Conservation (phyloP, 2,888 invertebrate species). For the Oscheius sp. region DNA sequence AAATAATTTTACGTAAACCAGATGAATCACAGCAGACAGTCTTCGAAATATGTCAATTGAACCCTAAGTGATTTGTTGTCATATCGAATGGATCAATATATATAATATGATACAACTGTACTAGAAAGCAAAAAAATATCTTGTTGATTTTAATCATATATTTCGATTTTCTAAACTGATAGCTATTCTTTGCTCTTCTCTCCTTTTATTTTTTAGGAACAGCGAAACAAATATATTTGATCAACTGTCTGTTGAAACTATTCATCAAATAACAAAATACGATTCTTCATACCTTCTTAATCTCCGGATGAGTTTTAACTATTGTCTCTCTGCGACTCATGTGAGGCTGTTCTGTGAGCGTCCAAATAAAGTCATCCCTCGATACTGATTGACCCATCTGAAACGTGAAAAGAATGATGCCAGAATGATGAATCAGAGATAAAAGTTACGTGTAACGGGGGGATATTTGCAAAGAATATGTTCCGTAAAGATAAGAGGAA, state of each 20-base stretch:
- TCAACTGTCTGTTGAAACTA: not conserved
- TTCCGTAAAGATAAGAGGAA: not conserved
- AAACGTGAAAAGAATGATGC: not conserved
- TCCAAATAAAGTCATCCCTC: slow-evolving; percentile 95
- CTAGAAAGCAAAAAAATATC: no score
- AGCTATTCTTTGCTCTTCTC: not conserved
- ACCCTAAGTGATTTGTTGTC: no score
- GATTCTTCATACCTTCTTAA: slow-evolving; percentile 73
- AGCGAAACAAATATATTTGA: no score
- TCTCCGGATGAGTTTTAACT: slow-evolving; percentile 93
- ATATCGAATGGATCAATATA: no score
- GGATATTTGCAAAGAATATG: not conserved
- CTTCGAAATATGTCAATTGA: no score
- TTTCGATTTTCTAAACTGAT: no score
- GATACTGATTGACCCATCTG: slow-evolving; percentile 92
- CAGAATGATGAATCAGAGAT: not conserved
- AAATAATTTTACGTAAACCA: no score
- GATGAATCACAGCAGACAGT: no score
- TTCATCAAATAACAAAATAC: not conserved
- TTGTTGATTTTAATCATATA: no score
- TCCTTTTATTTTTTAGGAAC: no score
- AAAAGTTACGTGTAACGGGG: not conserved
- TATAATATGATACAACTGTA: no score
- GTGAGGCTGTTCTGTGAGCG: slow-evolving; percentile 95
- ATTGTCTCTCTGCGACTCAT: slow-evolving; percentile 91